A percentile compares a stretch with the other conserved stretches of the same genome.
Evolutionary conservation across 2,888 invertebrate genomes (phyloP).

Genomic region (Proisotoma minuta): DNA sequence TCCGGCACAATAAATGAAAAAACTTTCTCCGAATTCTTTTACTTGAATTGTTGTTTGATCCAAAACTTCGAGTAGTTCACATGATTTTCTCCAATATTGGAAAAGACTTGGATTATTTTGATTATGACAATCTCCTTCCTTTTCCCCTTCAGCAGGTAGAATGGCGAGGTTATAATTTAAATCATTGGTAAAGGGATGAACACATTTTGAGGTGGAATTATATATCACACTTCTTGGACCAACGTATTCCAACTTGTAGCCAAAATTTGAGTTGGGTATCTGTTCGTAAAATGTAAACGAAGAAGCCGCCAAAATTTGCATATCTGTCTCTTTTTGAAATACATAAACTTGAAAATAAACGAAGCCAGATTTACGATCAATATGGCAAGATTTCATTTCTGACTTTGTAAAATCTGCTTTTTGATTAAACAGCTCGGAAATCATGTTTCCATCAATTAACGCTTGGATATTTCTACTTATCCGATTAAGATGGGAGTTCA

Average conservation of each 20-base stretch:
- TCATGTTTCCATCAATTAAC: no score
- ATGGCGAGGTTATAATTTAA: not conserved
- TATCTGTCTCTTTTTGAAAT: no score
- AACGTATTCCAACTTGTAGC: not conserved
- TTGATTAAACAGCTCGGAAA: no score
- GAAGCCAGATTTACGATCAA: no score
- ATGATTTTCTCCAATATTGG: not conserved
- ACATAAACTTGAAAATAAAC: no score
- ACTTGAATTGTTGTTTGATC: not conserved
- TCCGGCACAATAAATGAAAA: not conserved
- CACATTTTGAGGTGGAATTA: not conserved
- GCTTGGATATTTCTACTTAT: no score
- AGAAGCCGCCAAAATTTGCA: not conserved
- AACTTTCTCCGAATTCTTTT: not conserved
- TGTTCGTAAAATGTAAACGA: not conserved
- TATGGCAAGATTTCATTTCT: no score
- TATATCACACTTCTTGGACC: not conserved
- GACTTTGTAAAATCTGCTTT: no score
- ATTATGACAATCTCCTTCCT: not conserved
- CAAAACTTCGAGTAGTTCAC: not conserved
- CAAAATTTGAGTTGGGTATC: not conserved
- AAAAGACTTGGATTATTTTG: not conserved
- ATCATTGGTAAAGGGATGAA: not conserved
- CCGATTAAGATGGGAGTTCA: no score
- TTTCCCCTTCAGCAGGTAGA: not conserved